These are phyloP conservation scores for Phallusia fumigata DNA, from an alignment of 23 tunicate genomes.

Conservation along the genomic window DNA sequence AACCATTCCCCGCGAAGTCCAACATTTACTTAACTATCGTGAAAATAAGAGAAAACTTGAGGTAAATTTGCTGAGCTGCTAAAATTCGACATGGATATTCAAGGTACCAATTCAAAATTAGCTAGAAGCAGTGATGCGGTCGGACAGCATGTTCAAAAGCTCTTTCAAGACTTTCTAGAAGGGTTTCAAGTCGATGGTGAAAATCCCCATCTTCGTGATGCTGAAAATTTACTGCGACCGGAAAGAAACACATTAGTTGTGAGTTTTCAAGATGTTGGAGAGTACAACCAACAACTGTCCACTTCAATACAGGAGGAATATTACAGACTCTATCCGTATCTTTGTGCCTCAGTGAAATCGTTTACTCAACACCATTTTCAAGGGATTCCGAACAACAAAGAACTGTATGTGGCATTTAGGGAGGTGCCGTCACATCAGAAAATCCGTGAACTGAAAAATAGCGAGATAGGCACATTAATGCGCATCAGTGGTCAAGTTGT, in stretches of 20 bases:
- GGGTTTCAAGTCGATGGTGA: constrained; percentile 69
- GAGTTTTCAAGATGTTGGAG: constrained; percentile 70
- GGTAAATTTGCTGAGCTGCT: neutral
- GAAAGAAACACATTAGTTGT: constrained; percentile 85
- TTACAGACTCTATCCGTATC: constrained; percentile 82
- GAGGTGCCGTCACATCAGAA: constrained; percentile 76
- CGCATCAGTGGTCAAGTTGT: constrained; percentile 98
- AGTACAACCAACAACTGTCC: constrained; percentile 76
- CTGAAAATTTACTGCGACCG: constrained; percentile 64
- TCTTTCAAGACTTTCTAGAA: constrained; percentile 81
- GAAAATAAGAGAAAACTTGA: neutral
- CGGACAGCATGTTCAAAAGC: constrained; percentile 89
- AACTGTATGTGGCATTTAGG: constrained; percentile 82
- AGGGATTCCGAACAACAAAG: constrained; percentile 88
- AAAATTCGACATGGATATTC: neutral
- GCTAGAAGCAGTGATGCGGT: constrained; percentile 38
- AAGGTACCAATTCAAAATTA: neutral
- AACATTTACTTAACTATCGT: neutral
- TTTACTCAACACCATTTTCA: constrained; percentile 78
- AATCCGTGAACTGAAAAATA: constrained; percentile 78
- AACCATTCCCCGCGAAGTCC: neutral
- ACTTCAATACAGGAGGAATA: constrained; percentile 90
- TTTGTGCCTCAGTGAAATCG: constrained; percentile 74
- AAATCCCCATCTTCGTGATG: constrained; percentile 54
- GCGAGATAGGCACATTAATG: constrained; percentile 81